Conservation (phyloP, 2,888 invertebrate species). For the Tricholauxania praeusta region DNA sequence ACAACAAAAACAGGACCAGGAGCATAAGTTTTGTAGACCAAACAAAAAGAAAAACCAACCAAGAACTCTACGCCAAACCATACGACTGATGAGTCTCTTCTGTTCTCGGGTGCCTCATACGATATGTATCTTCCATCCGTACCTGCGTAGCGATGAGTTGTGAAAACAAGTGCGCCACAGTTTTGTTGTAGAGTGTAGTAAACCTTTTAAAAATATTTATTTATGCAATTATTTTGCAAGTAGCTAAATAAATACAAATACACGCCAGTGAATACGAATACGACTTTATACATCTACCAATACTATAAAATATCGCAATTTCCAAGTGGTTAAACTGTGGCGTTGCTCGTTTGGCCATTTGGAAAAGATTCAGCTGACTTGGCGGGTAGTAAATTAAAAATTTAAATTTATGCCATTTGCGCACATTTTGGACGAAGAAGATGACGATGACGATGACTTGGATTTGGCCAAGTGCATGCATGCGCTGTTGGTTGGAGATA, state of each 20-base stretch:
- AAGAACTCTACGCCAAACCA: background rate
- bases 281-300: no score
- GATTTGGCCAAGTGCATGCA: background rate
- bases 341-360: background rate
- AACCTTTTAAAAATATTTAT: conserved; percentile 60
- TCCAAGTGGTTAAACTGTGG: no score
- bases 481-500: background rate
- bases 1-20: background rate
- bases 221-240: conserved; percentile 65
- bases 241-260: conserved; percentile 62
- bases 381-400: conserved; percentile 60
- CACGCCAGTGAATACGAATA: conserved; percentile 45
- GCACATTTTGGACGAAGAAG: background rate
- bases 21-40: background rate
- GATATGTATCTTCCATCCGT: background rate
- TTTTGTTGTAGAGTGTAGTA: background rate
- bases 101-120: conserved; percentile 13
- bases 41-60: background rate
- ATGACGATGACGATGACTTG: background rate
- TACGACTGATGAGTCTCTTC: background rate
- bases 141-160: background rate
- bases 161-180: conserved; percentile 21
- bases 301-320: no score
- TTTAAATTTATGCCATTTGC: conserved; percentile 63
- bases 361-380: conserved; percentile 29